Evolutionary conservation across 2,888 invertebrate species (phyloP).

Genomic region (Dioctria rufipes): DNA sequence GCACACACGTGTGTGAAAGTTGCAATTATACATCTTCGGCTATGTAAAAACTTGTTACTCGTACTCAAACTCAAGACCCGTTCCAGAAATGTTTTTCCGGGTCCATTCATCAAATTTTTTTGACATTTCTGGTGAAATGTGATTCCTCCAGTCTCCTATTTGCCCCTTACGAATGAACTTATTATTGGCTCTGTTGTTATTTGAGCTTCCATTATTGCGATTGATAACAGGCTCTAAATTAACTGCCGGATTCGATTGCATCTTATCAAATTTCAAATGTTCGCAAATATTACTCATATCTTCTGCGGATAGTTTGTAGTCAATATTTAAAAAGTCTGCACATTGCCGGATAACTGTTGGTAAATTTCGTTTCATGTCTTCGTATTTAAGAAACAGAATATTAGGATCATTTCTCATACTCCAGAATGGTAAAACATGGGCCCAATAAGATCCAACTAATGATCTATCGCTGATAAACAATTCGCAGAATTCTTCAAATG

Average conservation of each 20-base stretch:
- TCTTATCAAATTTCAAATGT: constrained; percentile 85
- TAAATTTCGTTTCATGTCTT: constrained; percentile 85
- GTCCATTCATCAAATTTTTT: constrained; percentile 82
- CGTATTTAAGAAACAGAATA: constrained; percentile 84
- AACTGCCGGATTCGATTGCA: constrained; percentile 86
- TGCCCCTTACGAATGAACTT: constrained; percentile 84
- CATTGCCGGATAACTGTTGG: constrained; percentile 78
- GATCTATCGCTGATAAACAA: constrained; percentile 79
- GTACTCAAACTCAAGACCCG: constrained; percentile 76
- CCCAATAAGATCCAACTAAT: constrained; percentile 78
- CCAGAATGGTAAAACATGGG: constrained; percentile 81
- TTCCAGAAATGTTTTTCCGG: constrained; percentile 75
- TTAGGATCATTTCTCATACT: constrained; percentile 79
- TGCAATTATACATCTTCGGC: constrained; percentile 34
- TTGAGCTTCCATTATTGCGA: constrained; percentile 66
- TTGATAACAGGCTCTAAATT: constrained; percentile 80
- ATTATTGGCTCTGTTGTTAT: constrained; percentile 68
- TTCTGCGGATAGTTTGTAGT: constrained; percentile 77
- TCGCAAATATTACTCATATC: constrained; percentile 79
- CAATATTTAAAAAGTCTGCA: constrained; percentile 74
- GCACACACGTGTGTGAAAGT: constrained; percentile 21
- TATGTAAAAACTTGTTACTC: constrained; percentile 62
- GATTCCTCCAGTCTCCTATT: constrained; percentile 84
- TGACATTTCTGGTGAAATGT: constrained; percentile 82
- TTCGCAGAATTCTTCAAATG: constrained; percentile 84